Percentiles rank a stretch among this genome's conserved stretches.
Conservation (phyloP, 1,140 invertebrate genomes). For the Conus betulinus region DNA sequence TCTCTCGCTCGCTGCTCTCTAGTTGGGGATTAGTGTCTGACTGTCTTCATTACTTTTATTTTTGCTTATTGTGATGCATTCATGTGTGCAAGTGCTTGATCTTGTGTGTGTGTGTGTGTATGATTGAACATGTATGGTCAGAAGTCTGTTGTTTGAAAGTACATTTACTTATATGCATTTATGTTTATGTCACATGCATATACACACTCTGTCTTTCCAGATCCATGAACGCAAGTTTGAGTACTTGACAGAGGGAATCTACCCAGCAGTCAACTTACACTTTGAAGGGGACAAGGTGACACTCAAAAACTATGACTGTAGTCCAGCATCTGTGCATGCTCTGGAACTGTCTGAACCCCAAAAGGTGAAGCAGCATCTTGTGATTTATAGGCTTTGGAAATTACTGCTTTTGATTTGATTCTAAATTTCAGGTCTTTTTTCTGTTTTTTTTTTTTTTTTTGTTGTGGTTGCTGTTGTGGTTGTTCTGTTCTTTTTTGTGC, state of each 20-base stretch:
- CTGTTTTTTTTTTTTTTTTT: too few species aligned
- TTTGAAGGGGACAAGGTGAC: conserved; percentile 44
- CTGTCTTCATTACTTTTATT: too few species aligned
- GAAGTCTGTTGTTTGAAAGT: too few species aligned
- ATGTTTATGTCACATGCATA: too few species aligned
- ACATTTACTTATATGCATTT: too few species aligned
- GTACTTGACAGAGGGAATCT: conserved; percentile 54
- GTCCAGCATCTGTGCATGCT: conserved; percentile 32
- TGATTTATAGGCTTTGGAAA: not conserved
- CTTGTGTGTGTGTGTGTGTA: not conserved
- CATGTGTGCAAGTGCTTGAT: not conserved
- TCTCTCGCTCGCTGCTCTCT: too few species aligned
- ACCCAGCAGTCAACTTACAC: conserved; percentile 49
- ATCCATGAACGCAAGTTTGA: conserved; percentile 46
- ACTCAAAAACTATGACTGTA: conserved; percentile 56
- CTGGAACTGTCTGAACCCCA: not conserved
- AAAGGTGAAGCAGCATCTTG: not conserved
- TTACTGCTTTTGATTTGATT: too few species aligned
- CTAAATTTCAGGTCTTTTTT: too few species aligned
- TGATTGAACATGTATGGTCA: not conserved
- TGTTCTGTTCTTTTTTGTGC: too few species aligned
- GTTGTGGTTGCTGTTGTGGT: too few species aligned
- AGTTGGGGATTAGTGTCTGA: too few species aligned
- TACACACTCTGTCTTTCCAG: conserved; percentile 39
- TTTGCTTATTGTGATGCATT: not conserved